Evolutionary conservation across 2,888 invertebrate species (phyloP).

Genomic region (Dysmachus trigonus): DNA sequence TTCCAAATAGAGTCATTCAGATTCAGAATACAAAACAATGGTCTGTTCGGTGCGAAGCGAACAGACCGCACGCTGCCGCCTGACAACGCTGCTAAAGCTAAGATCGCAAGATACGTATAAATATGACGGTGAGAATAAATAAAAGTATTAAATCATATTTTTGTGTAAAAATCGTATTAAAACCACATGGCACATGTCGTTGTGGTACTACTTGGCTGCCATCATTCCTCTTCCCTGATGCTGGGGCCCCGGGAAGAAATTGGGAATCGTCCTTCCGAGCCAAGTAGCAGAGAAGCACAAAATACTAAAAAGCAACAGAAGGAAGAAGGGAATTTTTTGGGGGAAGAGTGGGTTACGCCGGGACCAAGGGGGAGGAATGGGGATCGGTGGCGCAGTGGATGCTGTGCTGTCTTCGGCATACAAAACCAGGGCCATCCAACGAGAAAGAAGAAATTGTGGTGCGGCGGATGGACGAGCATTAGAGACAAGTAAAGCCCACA

Average conservation of each 20-base stretch:
- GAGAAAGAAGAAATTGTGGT: constrained; percentile 46
- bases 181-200: constrained; percentile 52
- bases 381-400: constrained; percentile 40
- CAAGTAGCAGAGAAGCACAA: constrained; percentile 42
- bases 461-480: constrained; percentile 48
- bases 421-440: constrained; percentile 42
- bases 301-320: constrained; percentile 48
- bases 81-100: too few relatives aligned
- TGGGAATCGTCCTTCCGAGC: constrained; percentile 41
- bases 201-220: constrained; percentile 44
- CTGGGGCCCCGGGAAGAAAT: constrained; percentile 37
- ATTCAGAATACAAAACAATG: constrained; percentile 47
- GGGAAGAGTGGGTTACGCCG: constrained; percentile 10
- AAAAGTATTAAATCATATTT: constrained; percentile 53
- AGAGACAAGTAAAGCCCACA: constrained; percentile 43
- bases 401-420: constrained; percentile 46
- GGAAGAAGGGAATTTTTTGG: constrained; percentile 15
- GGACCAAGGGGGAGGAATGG: constrained; percentile 6
- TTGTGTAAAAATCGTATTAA: constrained; percentile 53
- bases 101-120: constrained; percentile 41
- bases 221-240: constrained; percentile 30
- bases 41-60: neutral
- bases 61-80: constrained; percentile 11
- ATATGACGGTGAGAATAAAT: constrained; percentile 50
- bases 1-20: constrained; percentile 44